Conservation (phyloP, 2,113 vertebrate species). For the Ophthalmolycus amberensis region DNA sequence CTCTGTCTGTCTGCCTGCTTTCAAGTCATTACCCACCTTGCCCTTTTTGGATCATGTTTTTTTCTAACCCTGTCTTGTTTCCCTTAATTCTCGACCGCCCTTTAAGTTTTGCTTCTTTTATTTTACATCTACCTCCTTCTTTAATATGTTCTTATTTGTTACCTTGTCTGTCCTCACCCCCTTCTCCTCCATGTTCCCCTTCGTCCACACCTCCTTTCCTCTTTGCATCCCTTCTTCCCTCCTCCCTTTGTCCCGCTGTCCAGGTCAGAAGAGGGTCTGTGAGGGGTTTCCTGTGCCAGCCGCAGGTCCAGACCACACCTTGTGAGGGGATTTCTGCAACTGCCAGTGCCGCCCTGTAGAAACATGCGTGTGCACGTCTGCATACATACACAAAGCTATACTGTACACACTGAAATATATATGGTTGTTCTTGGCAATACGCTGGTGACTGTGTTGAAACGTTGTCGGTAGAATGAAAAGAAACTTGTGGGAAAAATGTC, state of each 20-base stretch:
- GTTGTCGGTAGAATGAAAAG: conserved; percentile 23
- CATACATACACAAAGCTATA: background rate
- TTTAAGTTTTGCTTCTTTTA: background rate
- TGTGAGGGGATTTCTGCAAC: conserved; percentile 72
- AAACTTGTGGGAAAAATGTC: conserved; percentile 57
- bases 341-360: conserved; percentile 44
- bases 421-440: conserved; percentile 22
- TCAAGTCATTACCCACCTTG: conserved; percentile 37
- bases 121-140: background rate
- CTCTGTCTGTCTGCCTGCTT: conserved; percentile 4
- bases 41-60: conserved; percentile 8
- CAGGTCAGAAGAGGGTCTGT: conserved; percentile 74
- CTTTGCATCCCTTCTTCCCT: conserved; percentile 60
- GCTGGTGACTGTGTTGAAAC: conserved; percentile 15
- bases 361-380: conserved; percentile 43
- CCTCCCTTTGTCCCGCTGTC: conserved; percentile 61
- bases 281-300: conserved; percentile 74
- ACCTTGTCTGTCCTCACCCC: conserved; percentile 21
- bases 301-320: conserved; percentile 74
- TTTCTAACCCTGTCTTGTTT: background rate
- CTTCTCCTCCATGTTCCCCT: conserved; percentile 47
- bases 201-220: conserved; percentile 64
- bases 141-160: conserved; percentile 4
- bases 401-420: conserved; percentile 7
- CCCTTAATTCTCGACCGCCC: background rate